phyloP scores from a whole-genome alignment of 2,113 vertebrate species.

The Reinhardtius hippoglossoides region DNA sequence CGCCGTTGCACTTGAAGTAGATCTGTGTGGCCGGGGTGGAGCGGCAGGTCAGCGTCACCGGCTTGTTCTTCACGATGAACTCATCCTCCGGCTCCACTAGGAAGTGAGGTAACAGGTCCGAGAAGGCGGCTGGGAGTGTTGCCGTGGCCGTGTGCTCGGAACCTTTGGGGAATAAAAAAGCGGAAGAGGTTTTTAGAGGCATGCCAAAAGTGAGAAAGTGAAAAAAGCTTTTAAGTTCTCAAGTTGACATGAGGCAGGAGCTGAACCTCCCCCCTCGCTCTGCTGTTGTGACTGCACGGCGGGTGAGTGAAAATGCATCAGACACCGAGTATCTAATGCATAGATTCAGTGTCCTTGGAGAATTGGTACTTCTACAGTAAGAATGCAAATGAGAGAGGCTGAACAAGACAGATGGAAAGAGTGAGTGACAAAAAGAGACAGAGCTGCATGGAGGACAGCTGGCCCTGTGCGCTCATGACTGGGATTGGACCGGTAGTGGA shows the following conservation, averaged over 20 bases:
- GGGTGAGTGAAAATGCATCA: constrained; percentile 10
- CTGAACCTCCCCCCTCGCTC: constrained; percentile 1
- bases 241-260: constrained; percentile 35
- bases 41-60: constrained; percentile 93
- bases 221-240: constrained; percentile 32
- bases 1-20: constrained; percentile 99
- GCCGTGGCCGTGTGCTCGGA: constrained; percentile 91
- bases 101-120: constrained; percentile 95
- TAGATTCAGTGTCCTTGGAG: constrained; percentile 32
- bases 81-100: constrained; percentile 94
- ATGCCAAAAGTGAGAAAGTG: constrained; percentile 8
- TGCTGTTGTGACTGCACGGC: constrained; percentile 13
- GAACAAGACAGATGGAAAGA: constrained; percentile 23
- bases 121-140: constrained; percentile 85
- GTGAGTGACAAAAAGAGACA: constrained; percentile 21
- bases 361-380: constrained; percentile 18
- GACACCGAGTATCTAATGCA: constrained; percentile 35
- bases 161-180: constrained; percentile 72
- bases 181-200: constrained; percentile 16
- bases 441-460: constrained; percentile 25
- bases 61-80: constrained; percentile 98
- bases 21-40: constrained; percentile 96
- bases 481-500: constrained; percentile 32
- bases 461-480: constrained; percentile 68
- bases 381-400: constrained; percentile 16